Conservation (phyloP, 92 coral and sea anemone genomes). For the Muricea muricata region DNA sequence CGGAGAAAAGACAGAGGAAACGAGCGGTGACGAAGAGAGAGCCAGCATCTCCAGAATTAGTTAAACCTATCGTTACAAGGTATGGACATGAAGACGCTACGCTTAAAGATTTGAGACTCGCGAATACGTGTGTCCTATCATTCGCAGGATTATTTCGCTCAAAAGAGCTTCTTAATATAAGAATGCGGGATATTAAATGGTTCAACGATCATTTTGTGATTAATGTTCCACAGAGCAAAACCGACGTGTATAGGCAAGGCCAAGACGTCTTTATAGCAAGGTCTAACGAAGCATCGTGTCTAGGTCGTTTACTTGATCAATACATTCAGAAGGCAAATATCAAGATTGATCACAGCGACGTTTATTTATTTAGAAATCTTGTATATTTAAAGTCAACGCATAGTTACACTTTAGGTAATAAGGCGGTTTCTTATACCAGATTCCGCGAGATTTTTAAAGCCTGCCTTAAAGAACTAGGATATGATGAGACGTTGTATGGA, state of each 20-base stretch:
- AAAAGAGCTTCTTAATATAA: constrained; percentile 32
- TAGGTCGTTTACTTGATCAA: constrained; percentile 13
- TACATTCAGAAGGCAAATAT: not conserved
- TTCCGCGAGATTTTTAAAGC: not conserved
- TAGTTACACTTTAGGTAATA: constrained; percentile 30
- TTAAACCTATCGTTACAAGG: not conserved
- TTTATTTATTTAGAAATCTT: constrained; percentile 12
- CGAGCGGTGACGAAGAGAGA: constrained; percentile 47
- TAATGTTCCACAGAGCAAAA: constrained; percentile 1
- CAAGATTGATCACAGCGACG: not conserved
- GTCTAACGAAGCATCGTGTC: constrained; percentile 17
- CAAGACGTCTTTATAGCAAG: constrained; percentile 33
- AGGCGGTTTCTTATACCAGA: not conserved
- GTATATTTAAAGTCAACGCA: not conserved
- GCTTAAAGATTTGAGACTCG: constrained; percentile 46
- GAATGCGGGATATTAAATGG: constrained; percentile 9
- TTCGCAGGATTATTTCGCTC: constrained; percentile 45
- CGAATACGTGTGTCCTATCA: constrained; percentile 38
- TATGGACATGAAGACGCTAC: constrained; percentile 25
- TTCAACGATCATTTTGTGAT: constrained; percentile 22
- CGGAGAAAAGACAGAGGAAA: constrained; percentile 35
- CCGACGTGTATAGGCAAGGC: not conserved
- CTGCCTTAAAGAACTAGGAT: too few relatives aligned
- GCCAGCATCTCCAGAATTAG: constrained; percentile 26
- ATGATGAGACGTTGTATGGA: too few relatives aligned